These are phyloP conservation scores for Pammene fasciana DNA, from an alignment of 2,888 invertebrate genomes.

Conservation along the genomic window DNA sequence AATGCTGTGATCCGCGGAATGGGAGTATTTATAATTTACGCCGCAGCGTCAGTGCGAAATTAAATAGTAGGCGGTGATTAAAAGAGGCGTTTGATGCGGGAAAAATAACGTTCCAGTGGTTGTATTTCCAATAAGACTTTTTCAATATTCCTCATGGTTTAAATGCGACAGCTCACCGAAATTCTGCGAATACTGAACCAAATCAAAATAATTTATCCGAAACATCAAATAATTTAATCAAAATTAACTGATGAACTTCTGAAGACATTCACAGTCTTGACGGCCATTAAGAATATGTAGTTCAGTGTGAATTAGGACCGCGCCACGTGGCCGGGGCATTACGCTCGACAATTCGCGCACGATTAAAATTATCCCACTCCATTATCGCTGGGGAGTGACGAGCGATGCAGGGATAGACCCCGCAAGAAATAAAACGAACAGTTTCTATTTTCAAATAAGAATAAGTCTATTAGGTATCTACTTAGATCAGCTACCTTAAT, in stretches of 20 bases:
- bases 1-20: slow-evolving; percentile 54
- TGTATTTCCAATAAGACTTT: slow-evolving; percentile 4
- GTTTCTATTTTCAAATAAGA: slow-evolving; percentile 6
- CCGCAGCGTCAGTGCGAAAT: slow-evolving; percentile 9
- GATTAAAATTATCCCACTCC: slow-evolving; percentile 81
- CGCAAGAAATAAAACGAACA: slow-evolving; percentile 47
- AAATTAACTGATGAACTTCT: slow-evolving; percentile 63
- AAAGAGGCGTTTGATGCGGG: not conserved
- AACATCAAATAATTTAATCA: slow-evolving; percentile 38
- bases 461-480: too few relatives aligned
- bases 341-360: slow-evolving; percentile 75
- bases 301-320: slow-evolving; percentile 62
- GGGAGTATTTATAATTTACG: slow-evolving; percentile 52
- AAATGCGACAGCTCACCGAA: not conserved
- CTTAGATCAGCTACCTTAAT: too few relatives aligned
- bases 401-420: slow-evolving; percentile 51
- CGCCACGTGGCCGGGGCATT: slow-evolving; percentile 75
- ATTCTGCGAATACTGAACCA: slow-evolving; percentile 1
- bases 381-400: slow-evolving; percentile 76
- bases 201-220: slow-evolving; percentile 17
- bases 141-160: not conserved
- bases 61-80: slow-evolving; percentile 13
- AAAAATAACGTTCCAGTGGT: not conserved
- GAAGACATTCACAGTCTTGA: slow-evolving; percentile 55
- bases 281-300: slow-evolving; percentile 59